Percentiles rank a stretch among this genome's conserved stretches.
These are phyloP conservation scores for Gymnoscelis rufifasciata DNA, from an alignment of 2,888 invertebrate genomes.

Conservation along the genomic window DNA sequence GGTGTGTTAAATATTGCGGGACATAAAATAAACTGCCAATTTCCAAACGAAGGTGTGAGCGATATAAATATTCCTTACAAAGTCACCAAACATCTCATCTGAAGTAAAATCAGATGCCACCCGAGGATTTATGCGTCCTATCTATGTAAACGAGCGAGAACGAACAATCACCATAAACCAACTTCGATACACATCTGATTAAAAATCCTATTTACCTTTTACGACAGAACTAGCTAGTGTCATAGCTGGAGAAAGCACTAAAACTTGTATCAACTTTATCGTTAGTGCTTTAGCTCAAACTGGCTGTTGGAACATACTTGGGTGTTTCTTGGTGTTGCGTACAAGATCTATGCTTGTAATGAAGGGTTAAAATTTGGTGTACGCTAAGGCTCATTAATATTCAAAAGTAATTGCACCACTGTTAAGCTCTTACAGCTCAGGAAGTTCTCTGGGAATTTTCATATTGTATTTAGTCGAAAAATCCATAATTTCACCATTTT, in stretches of 20 bases:
- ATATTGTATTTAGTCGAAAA: too few species aligned
- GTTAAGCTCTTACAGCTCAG: too few species aligned
- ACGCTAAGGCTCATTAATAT: too few species aligned
- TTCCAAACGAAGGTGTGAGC: too few species aligned
- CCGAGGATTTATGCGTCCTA: not conserved
- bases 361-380: too few species aligned
- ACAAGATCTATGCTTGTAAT: too few species aligned
- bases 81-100: not conserved
- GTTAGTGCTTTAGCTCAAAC: conserved; percentile 12
- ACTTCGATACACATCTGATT: conserved; percentile 4
- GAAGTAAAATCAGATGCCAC: not conserved
- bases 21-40: too few species aligned
- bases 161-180: conserved; percentile 6
- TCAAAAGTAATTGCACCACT: too few species aligned
- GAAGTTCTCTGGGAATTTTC: too few species aligned
- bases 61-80: too few species aligned
- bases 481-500: too few species aligned
- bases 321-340: not conserved
- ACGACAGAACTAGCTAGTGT: conserved; percentile 1
- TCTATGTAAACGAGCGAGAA: not conserved
- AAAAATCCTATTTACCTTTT: conserved; percentile 5
- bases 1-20: too few species aligned
- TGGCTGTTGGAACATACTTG: conserved; percentile 3
- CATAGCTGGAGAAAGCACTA: not conserved
- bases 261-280: conserved; percentile 14